Evolutionary conservation across 2,113 vertebrate species (phyloP).

Genomic region (Heterocephalus glaber): DNA sequence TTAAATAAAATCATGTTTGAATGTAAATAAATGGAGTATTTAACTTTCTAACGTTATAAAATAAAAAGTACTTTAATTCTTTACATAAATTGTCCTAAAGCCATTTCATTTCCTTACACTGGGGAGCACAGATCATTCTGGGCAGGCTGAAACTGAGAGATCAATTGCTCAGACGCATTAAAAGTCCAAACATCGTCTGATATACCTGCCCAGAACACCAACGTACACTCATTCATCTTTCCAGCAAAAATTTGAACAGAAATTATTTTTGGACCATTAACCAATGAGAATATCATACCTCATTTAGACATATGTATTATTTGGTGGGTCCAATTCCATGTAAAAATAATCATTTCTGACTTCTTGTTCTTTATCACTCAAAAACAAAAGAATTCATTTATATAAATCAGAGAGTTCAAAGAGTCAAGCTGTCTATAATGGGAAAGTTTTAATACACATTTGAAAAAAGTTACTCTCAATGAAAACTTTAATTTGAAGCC

Average conservation of each 20-base stretch:
- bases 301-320: not conserved
- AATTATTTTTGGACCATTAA: slow-evolving; percentile 29
- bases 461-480: slow-evolving; percentile 33
- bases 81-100: not conserved
- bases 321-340: not conserved
- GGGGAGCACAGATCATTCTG: not conserved
- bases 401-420: slow-evolving; percentile 50
- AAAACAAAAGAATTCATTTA: slow-evolving; percentile 45
- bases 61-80: slow-evolving; percentile 26
- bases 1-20: slow-evolving; percentile 48
- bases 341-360: slow-evolving; percentile 48
- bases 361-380: not conserved
- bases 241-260: slow-evolving; percentile 28
- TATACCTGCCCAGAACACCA: not conserved
- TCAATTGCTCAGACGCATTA: slow-evolving; percentile 1
- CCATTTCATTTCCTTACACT: slow-evolving; percentile 20
- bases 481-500: slow-evolving; percentile 2
- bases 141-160: slow-evolving; percentile 18
- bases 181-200: slow-evolving; percentile 20
- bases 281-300: not conserved
- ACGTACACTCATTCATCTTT: not conserved
- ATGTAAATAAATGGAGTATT: not conserved
- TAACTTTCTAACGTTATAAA: slow-evolving; percentile 9
- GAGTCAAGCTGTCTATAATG: slow-evolving; percentile 17
- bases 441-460: not conserved